Conservation (phyloP, 2,113 vertebrate genomes). For the Galeopterus variegatus region DNA sequence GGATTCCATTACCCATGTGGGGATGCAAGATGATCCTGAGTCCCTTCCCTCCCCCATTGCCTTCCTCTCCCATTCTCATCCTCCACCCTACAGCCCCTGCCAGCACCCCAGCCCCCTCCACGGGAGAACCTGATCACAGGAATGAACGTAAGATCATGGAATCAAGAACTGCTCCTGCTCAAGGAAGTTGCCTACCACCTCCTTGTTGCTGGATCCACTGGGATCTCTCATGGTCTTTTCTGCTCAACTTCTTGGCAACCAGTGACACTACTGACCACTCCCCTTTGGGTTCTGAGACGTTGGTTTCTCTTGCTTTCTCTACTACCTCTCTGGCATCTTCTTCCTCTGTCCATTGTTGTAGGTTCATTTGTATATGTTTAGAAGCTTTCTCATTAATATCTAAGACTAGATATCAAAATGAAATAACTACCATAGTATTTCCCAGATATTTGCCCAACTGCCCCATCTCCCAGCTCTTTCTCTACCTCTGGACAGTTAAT, state of each 20-base stretch:
- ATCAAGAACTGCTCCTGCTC: neutral
- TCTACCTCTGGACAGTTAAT: neutral
- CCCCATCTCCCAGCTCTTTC: neutral
- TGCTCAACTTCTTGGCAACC: neutral
- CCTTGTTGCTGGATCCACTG: neutral
- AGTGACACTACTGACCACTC: neutral
- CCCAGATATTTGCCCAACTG: too few species aligned
- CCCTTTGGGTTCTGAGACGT: neutral
- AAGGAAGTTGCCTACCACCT: neutral
- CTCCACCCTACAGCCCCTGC: neutral
- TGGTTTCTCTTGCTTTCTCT: neutral
- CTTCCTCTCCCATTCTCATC: too few species aligned
- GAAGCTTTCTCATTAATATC: neutral
- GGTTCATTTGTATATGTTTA: neutral
- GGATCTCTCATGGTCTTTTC: neutral
- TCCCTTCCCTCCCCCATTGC: neutral
- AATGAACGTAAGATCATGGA: neutral
- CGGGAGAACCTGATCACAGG: rapidly evolving
- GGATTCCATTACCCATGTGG: neutral
- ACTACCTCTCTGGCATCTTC: neutral
- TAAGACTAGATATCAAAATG: neutral
- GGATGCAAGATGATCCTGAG: neutral
- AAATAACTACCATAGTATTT: neutral
- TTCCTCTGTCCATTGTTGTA: neutral
- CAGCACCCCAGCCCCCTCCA: neutral